A percentile compares a stretch with the other conserved stretches of the same genome.
phyloP scores from a whole-genome alignment of 2,113 vertebrate species.

The Recurvirostra avosetta region DNA sequence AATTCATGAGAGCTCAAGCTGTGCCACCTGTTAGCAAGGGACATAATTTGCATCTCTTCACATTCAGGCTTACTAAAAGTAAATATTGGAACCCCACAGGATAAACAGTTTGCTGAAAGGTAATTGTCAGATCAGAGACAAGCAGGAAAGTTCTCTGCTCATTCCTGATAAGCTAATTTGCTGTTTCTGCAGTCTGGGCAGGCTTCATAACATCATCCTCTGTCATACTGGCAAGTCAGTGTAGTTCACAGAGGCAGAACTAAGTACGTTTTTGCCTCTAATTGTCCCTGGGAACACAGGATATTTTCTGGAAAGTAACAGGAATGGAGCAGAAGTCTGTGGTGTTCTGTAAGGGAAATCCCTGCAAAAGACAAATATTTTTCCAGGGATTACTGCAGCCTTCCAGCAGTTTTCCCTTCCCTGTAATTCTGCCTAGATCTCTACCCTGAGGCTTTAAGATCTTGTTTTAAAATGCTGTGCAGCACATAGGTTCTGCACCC shows the following conservation, averaged over 20 bases:
- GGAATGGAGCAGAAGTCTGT: not conserved
- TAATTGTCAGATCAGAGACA: not conserved
- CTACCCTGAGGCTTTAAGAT: not conserved
- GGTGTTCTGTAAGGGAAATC: not conserved
- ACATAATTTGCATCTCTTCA: slow-evolving; percentile 12
- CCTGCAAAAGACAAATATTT: not conserved
- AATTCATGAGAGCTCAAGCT: slow-evolving; percentile 1
- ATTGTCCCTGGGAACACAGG: not conserved
- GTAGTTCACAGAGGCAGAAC: not conserved
- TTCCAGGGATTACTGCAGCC: not conserved
- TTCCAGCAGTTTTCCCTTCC: not conserved
- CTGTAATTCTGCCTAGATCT: not conserved
- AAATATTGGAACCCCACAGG: slow-evolving; percentile 32
- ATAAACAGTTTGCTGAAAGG: slow-evolving; percentile 12
- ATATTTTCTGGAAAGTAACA: not conserved
- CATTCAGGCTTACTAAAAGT: not conserved
- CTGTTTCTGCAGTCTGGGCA: not conserved
- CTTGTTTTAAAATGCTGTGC: not conserved
- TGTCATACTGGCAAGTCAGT: not conserved
- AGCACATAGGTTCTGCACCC: not conserved
- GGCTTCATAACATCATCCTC: not conserved
- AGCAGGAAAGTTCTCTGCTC: not conserved
- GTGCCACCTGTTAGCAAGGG: slow-evolving; percentile 20
- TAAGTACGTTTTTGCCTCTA: not conserved
- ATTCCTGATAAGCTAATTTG: not conserved